These are phyloP conservation scores for Abrostola triplasia DNA, from an alignment of 2,888 invertebrate genomes.

Conservation along the genomic window DNA sequence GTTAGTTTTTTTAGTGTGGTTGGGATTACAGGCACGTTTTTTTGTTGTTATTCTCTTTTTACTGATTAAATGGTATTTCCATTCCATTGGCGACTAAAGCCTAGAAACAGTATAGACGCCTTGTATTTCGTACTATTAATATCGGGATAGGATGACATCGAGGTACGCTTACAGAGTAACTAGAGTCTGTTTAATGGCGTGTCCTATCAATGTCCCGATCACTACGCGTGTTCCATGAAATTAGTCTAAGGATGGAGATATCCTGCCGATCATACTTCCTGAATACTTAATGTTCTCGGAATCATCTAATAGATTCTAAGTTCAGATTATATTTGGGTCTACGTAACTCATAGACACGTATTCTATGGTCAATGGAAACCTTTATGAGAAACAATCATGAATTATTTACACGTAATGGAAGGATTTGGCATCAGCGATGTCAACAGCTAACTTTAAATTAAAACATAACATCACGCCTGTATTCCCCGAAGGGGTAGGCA, in stretches of 20 bases:
- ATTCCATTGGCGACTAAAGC: no score
- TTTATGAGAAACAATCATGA: neutral
- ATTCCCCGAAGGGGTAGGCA: no score
- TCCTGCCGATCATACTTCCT: conserved; percentile 13
- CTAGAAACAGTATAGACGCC: neutral
- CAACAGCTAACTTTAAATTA: no score
- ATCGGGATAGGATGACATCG: conserved; percentile 5
- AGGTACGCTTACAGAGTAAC: neutral
- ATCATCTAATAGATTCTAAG: conserved; percentile 15
- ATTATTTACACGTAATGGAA: no score
- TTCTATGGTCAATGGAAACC: neutral
- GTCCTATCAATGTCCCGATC: conserved; percentile 14
- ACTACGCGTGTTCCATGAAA: conserved; percentile 2
- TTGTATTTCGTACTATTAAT: neutral
- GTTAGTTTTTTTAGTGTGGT: no score
- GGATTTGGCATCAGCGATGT: no score
- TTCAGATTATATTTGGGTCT: conserved; percentile 5
- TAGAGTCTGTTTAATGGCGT: conserved; percentile 9
- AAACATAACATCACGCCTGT: no score
- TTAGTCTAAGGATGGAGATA: conserved; percentile 1
- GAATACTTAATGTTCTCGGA: conserved; percentile 26
- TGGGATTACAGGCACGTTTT: no score
- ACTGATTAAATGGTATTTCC: no score
- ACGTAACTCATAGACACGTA: neutral
- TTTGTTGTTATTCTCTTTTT: no score